phyloP scores from a whole-genome alignment of 2,888 invertebrate genomes.

The Parnassius apollo region DNA sequence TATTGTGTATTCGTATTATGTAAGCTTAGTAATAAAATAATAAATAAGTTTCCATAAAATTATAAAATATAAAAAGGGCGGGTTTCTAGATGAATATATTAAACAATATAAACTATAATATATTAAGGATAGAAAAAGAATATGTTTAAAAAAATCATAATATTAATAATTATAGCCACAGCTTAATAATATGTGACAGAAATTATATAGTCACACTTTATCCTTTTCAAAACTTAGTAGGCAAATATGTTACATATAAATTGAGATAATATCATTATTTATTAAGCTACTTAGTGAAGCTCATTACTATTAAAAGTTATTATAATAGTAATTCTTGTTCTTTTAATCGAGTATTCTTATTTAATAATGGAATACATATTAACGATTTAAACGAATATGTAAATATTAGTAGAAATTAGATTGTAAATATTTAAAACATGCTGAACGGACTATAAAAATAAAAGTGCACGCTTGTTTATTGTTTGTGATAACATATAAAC shows the following conservation, averaged over 20 bases:
- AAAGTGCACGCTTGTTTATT: conserved; percentile 17
- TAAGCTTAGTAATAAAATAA: too few species aligned
- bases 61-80: conserved; percentile 25
- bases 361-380: not conserved
- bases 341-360: too few species aligned
- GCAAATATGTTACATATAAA: too few species aligned
- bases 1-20: too few species aligned
- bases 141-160: not conserved
- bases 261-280: too few species aligned
- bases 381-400: conserved; percentile 32
- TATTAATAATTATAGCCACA: too few species aligned
- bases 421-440: conserved; percentile 49
- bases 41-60: not conserved
- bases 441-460: conserved; percentile 56
- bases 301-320: too few species aligned
- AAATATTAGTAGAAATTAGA: conserved; percentile 32
- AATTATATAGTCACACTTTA: too few species aligned
- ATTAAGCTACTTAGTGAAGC: too few species aligned
- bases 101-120: not conserved
- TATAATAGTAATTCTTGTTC: too few species aligned
- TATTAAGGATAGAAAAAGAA: not conserved
- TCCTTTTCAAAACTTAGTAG: too few species aligned
- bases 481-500: conserved; percentile 1
- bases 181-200: too few species aligned
- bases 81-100: conserved; percentile 21